phyloP scores from a whole-genome alignment of 2,888 invertebrate genomes.

The Sussaba pulchella region DNA sequence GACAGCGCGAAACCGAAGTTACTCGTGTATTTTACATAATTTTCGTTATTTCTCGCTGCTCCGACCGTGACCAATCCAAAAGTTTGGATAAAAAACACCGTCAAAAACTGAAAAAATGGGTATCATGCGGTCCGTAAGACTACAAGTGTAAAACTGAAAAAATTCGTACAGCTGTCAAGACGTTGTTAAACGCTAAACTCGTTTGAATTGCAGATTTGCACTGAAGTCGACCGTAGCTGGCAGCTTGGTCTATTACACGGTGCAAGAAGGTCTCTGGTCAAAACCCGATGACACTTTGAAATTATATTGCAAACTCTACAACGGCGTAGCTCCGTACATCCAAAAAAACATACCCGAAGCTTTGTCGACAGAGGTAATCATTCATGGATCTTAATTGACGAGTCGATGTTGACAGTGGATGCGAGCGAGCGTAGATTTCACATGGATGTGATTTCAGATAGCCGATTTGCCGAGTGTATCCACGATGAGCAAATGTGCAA shows the following conservation, averaged over 20 bases:
- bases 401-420: too few species aligned
- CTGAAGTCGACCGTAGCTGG: constrained; percentile 81
- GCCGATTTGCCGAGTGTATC: constrained; percentile 73
- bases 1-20: constrained; percentile 30
- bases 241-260: constrained; percentile 80
- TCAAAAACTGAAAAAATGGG: constrained; percentile 70
- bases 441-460: constrained; percentile 66
- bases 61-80: background rate
- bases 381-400: too few species aligned
- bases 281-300: constrained; percentile 80
- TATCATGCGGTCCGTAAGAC: constrained; percentile 76
- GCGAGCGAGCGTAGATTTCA: background rate
- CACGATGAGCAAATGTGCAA: constrained; percentile 66
- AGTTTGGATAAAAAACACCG: constrained; percentile 22
- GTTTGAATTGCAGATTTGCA: constrained; percentile 76
- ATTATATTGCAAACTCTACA: constrained; percentile 80
- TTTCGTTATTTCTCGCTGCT: constrained; percentile 36
- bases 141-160: background rate
- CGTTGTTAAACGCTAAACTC: background rate
- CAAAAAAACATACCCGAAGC: constrained; percentile 76
- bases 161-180: constrained; percentile 10
- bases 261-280: constrained; percentile 83
- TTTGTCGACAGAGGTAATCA: constrained; percentile 74
- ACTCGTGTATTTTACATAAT: constrained; percentile 55
- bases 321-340: constrained; percentile 76